Evolutionary conservation across 2,113 vertebrate genomes (phyloP).

Genomic region (Herpailurus yagouaroundi): DNA sequence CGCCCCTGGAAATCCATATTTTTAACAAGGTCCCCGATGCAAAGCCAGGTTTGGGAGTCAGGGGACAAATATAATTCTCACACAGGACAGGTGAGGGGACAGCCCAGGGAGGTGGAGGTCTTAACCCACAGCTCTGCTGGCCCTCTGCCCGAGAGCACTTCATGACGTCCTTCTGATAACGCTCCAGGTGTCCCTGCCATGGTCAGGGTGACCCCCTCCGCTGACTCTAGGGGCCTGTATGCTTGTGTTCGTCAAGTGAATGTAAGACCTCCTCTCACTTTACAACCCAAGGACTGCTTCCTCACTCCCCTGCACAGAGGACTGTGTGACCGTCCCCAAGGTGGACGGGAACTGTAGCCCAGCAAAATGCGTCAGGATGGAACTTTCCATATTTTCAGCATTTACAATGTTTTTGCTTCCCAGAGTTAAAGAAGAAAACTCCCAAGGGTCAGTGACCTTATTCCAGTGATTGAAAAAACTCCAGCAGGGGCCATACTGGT

Average conservation of each 20-base stretch:
- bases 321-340: fast-evolving
- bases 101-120: neutral
- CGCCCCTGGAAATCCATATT: neutral
- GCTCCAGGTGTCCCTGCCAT: fast-evolving
- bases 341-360: neutral
- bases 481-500: neutral
- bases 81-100: neutral
- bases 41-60: neutral
- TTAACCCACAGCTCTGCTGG: neutral
- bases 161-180: fast-evolving
- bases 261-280: neutral
- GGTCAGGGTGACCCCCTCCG: fast-evolving
- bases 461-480: neutral
- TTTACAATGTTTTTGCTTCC: neutral
- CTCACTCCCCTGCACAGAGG: neutral
- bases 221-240: neutral
- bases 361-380: neutral
- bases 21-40: neutral
- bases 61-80: neutral
- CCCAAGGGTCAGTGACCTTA: neutral
- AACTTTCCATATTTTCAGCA: neutral
- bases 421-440: neutral
- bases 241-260: neutral
- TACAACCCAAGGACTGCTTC: neutral
- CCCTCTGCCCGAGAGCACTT: fast-evolving